A percentile compares a stretch with the other conserved stretches of the same genome.
Conservation (phyloP, 1,140 invertebrate species). For the Penaeus chinensis region DNA sequence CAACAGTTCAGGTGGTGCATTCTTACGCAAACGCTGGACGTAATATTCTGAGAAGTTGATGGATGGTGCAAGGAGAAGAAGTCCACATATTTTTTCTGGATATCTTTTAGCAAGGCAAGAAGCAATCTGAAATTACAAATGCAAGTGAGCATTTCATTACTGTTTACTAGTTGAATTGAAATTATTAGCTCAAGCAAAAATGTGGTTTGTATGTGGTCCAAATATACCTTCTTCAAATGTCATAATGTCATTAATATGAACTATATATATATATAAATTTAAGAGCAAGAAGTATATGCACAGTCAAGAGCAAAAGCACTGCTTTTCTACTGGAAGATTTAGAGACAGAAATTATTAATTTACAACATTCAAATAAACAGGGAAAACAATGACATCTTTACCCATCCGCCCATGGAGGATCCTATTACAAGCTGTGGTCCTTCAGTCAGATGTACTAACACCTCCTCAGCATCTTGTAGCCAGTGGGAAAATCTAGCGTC, state of each 20-base stretch:
- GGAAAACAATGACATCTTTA: not conserved
- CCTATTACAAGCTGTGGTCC: constrained; percentile 36
- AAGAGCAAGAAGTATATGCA: no score
- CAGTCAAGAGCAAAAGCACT: no score
- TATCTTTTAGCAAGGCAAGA: constrained; percentile 20
- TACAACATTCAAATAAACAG: not conserved
- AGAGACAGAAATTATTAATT: not conserved
- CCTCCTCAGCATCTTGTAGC: constrained; percentile 36
- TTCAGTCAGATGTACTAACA: constrained; percentile 33
- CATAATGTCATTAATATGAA: no score
- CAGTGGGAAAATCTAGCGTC: constrained; percentile 30
- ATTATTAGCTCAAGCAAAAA: no score
- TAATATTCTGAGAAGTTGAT: constrained; percentile 37
- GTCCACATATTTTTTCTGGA: constrained; percentile 14
- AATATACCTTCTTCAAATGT: no score
- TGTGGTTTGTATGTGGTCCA: no score
- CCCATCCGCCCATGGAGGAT: constrained; percentile 41
- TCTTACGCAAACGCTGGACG: not conserved
- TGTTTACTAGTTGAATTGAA: no score
- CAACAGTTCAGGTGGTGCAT: constrained; percentile 5
- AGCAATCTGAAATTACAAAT: constrained; percentile 29
- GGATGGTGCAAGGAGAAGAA: constrained; percentile 33
- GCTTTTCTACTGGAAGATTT: not conserved
- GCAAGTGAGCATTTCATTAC: no score
- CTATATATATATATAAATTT: no score